phyloP scores from a whole-genome alignment of 2,888 invertebrate species.

The Melanotus villosus region DNA sequence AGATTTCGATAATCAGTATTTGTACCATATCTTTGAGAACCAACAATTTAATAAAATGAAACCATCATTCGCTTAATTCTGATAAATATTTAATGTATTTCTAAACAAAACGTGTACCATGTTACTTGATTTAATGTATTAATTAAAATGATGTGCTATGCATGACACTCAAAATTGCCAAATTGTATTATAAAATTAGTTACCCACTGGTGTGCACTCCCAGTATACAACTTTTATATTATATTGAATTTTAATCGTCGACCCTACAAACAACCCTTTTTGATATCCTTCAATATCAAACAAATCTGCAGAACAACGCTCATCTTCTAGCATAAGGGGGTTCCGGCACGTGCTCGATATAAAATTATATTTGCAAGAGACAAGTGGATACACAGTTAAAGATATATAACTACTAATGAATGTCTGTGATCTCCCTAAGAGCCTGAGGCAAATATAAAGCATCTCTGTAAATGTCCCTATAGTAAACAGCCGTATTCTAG shows the following conservation, averaged over 20 bases:
- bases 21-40: too few species aligned
- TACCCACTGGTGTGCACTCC: too few species aligned
- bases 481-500: conserved; percentile 43
- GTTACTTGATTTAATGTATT: too few species aligned
- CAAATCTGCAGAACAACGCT: conserved; percentile 14
- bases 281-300: conserved; percentile 17
- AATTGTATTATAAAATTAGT: too few species aligned
- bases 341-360: conserved; percentile 33
- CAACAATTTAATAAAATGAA: too few species aligned
- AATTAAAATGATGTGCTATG: too few species aligned
- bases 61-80: too few species aligned
- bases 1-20: too few species aligned
- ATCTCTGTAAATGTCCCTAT: conserved; percentile 46
- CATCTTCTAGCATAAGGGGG: neutral
- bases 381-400: conserved; percentile 50
- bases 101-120: too few species aligned
- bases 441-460: conserved; percentile 40
- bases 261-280: conserved; percentile 5
- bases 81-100: too few species aligned
- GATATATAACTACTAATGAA: conserved; percentile 51
- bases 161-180: too few species aligned
- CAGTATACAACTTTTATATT: too few species aligned
- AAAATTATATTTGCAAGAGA: conserved; percentile 49
- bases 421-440: conserved; percentile 48
- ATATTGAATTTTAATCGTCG: neutral